Base-by-base conservation (phyloP, 1,140 invertebrate genomes). In the Microplitis demolitor region DNA sequence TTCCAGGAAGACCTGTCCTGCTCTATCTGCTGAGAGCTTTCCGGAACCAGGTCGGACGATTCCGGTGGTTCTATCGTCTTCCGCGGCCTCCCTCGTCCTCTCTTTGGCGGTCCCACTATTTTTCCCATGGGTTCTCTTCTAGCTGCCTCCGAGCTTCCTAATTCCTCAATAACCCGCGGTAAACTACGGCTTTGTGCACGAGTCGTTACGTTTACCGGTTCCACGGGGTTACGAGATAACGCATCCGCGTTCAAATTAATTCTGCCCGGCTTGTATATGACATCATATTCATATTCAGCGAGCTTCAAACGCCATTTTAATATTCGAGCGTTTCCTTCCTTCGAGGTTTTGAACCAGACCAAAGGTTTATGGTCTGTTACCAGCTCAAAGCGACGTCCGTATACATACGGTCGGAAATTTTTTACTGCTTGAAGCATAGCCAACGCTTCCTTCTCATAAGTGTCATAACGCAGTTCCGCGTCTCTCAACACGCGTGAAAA, bases 231-330 rank as follows among this genome's bases (percentile, higher is more conserved):
- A 3, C 71, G n/a, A 3, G 64, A 68, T 31, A 86, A 56, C 4
- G 80, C 79, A 60, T 86, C 85, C 0, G 80, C 85, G 58, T 84
- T 82, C n/a, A 63, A 68, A 74, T 87, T 83, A 31, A 75, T 45
- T 74, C 76, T 82, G 33, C 84, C 85, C 84, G 76, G 88, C 39
- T 39, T 39, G 39, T 39, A 39, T 39, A 11, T 39, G 6, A 39
- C 39, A 11, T 39, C 39, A 39, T 39, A 39, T 8, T 39, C 39
- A 39, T 39, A 39, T 11, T 39, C 39, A 39, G 39, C 85, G 33
- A 90, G 70, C 74, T 84, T 80, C 5, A 89, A 37, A 66, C 84
- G 72, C 89, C 89, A 91, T 11, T 88, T 73, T 4, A 86, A 79
- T 16, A 90, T 74, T 75, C 86, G 76, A 4, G 39, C 39, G 11